A percentile compares a stretch with the other conserved stretches of the same genome.
Evolutionary conservation across 2,888 invertebrate species (phyloP).

Genomic region (Panzeria rudis): DNA sequence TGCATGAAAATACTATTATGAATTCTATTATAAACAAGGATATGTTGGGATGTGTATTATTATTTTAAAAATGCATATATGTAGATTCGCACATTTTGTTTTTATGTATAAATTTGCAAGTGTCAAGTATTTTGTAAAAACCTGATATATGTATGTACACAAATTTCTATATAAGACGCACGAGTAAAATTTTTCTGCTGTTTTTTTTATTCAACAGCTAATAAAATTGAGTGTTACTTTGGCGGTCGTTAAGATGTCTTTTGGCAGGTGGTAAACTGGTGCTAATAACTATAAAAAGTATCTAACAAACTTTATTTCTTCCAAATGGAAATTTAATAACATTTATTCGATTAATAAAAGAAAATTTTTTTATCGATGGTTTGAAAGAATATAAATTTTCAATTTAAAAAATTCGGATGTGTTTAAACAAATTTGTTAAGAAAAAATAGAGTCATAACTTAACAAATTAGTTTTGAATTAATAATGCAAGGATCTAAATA

Average conservation of each 20-base stretch:
- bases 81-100: constrained; percentile 17
- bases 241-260: background rate
- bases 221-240: constrained; percentile 7
- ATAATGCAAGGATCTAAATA: no score
- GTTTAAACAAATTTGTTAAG: no score
- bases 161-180: constrained; percentile 3
- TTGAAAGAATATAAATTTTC: no score
- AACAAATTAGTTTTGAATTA: no score
- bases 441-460: no score
- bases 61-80: constrained; percentile 10
- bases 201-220: background rate
- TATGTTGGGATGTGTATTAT: background rate
- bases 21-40: constrained; percentile 11
- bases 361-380: no score
- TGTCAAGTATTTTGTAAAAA: constrained; percentile 53
- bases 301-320: no score
- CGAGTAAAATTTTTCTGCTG: background rate
- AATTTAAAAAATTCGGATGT: no score
- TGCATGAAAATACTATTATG: constrained; percentile 34
- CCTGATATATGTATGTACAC: constrained; percentile 12
- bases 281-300: background rate
- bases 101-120: constrained; percentile 39
- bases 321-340: no score
- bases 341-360: no score
- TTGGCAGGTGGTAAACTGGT: background rate